Evolutionary conservation across 2,888 invertebrate species (phyloP), one percentile per base, ranked within the genome.

Genomic region (Ichneumon xanthorius): DNA sequence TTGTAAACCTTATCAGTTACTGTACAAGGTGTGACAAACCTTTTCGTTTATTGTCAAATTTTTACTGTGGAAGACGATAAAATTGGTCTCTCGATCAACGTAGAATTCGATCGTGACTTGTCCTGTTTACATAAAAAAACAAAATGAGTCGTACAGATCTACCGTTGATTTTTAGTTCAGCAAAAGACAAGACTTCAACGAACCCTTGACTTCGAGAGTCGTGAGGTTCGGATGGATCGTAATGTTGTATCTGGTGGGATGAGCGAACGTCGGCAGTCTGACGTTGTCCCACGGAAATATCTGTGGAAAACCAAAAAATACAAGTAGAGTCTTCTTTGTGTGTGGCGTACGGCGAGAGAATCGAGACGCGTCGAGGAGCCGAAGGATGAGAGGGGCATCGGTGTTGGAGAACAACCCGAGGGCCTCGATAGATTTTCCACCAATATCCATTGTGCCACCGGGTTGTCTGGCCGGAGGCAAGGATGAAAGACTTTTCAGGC

Each of bases 201-300:
- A 80, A 97, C 99, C 99, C 95, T 97, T 97, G 75, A 99, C 96
- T 94, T 97, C 97, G 76, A 98, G 96, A 22, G 98, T 98, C 67
- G 98, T 98, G 80, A 99, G 95, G 94, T 99, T 98, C 9, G 99
- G 98, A 94, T 99, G 98, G 89, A 99, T 96, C 94, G 97, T 97
- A 80, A 99, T 95, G 92, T 97, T 97, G 93, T 99, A 99, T 88
- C 97, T 96, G 89, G 96, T 95, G 16, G 98, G 98, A 92, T 96
- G 96, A 61, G 97, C 96, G 93, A 96, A 97, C 53, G 95, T 95
- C 0, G 98, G 98, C 88, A 98, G 95, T 87, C 97, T 95, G 89
- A 96, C 95, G 92, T 96, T 96, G 91, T 96, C 95, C 97, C 97
- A 97, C 82, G 97, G 97, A 93, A 97, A 97, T 87, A 96, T 95